Conservation (phyloP, 2,113 vertebrate species). For the Brienomyrus brachyistius region DNA sequence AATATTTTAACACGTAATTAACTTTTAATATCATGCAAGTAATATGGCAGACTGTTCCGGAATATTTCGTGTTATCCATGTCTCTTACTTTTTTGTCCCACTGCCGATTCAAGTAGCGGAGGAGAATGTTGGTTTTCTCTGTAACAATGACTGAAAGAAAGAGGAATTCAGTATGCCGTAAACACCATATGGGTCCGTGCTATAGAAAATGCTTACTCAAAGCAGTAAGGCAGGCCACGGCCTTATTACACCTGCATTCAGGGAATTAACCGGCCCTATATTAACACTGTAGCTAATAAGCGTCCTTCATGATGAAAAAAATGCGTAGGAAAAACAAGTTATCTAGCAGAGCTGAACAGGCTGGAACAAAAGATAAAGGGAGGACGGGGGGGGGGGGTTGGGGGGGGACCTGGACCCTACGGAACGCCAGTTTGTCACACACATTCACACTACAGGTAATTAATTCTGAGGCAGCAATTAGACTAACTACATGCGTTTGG, state of each 20-base stretch:
- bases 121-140: slow-evolving; percentile 92
- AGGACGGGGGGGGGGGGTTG: not conserved
- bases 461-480: not conserved
- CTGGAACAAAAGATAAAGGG: not conserved
- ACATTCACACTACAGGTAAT: not conserved
- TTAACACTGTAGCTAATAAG: not conserved
- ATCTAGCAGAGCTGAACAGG: not conserved
- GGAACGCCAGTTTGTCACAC: not conserved
- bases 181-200: not conserved
- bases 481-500: not conserved
- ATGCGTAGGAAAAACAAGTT: not conserved
- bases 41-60: not conserved
- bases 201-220: not conserved
- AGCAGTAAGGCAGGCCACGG: not conserved
- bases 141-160: slow-evolving; percentile 81
- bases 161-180: not conserved
- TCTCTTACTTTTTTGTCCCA: slow-evolving; percentile 91
- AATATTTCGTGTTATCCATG: not conserved
- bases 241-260: not conserved
- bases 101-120: slow-evolving; percentile 90
- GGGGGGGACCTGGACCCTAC: not conserved
- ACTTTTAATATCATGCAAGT: not conserved
- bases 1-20: not conserved
- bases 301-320: not conserved
- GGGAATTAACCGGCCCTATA: not conserved